A percentile compares a stretch with the other conserved stretches of the same genome.
Conservation (phyloP, 2,797 vertebrate genomes). For the Pteronotus mesoamericanus region DNA sequence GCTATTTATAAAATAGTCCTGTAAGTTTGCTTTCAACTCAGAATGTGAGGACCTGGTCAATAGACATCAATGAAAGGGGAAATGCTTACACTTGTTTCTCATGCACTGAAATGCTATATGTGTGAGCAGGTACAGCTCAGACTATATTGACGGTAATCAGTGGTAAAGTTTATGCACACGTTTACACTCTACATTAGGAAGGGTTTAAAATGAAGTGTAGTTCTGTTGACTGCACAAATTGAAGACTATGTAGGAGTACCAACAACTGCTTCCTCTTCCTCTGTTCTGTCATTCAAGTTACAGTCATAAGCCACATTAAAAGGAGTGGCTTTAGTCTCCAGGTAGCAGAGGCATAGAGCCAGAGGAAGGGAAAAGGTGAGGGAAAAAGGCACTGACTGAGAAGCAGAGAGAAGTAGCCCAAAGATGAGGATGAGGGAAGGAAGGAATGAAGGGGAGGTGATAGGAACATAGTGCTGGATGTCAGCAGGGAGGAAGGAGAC, state of each 20-base stretch:
- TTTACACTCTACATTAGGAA: constrained; percentile 64
- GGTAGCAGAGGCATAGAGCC: constrained; percentile 92
- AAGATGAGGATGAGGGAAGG: constrained; percentile 92
- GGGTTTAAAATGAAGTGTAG: constrained; percentile 55
- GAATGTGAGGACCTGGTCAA: not conserved
- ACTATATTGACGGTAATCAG: constrained; percentile 7
- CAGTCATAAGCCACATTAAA: constrained; percentile 77
- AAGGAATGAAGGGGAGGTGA: constrained; percentile 90
- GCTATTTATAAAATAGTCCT: constrained; percentile 41
- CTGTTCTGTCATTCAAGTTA: constrained; percentile 83
- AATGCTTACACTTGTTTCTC: constrained; percentile 2
- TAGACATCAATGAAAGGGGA: not conserved
- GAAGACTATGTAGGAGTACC: constrained; percentile 70
- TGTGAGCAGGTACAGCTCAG: not conserved
- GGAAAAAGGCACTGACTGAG: constrained; percentile 91
- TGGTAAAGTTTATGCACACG: constrained; percentile 34
- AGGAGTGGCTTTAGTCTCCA: constrained; percentile 87
- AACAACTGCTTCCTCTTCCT: constrained; percentile 87
- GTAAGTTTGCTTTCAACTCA: not conserved
- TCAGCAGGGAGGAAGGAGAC: constrained; percentile 82
- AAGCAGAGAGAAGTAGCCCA: constrained; percentile 90
- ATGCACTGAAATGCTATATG: not conserved
- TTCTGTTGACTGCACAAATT: constrained; percentile 13
- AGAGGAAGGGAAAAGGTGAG: constrained; percentile 93
- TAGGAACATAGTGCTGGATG: constrained; percentile 85